phyloP scores from a whole-genome alignment of 2,888 invertebrate genomes.

The Morpho achilles region DNA sequence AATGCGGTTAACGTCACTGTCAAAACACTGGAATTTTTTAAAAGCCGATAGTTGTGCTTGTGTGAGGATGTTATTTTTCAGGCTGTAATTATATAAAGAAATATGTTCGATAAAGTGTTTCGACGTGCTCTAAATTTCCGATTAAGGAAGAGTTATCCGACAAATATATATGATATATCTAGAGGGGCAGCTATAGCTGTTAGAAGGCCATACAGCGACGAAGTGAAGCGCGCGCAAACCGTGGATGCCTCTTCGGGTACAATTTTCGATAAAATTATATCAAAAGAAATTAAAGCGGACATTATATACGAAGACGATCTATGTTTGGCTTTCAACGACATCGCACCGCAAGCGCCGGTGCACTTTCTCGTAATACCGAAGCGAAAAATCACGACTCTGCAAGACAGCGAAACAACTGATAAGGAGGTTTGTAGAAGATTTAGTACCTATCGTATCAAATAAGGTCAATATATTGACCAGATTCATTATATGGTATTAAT shows the following conservation, averaged over 20 bases:
- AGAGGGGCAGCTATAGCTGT: slow-evolving; percentile 62
- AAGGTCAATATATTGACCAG: no score
- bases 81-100: slow-evolving; percentile 23
- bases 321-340: slow-evolving; percentile 89
- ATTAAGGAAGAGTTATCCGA: slow-evolving; percentile 65
- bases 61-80: no score
- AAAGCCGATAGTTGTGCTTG: background rate
- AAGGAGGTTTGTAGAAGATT: slow-evolving; percentile 54
- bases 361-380: slow-evolving; percentile 93
- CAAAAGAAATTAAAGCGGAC: slow-evolving; percentile 88
- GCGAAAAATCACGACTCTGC: slow-evolving; percentile 82
- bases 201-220: slow-evolving; percentile 61
- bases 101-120: slow-evolving; percentile 72
- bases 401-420: slow-evolving; percentile 80
- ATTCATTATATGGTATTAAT: no score
- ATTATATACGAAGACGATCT: slow-evolving; percentile 90
- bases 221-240: slow-evolving; percentile 61
- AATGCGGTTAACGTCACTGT: background rate
- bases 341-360: slow-evolving; percentile 88
- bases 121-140: slow-evolving; percentile 69
- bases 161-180: slow-evolving; percentile 68
- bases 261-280: slow-evolving; percentile 87
- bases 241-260: slow-evolving; percentile 74
- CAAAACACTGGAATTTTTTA: slow-evolving; percentile 8
- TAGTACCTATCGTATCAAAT: background rate